Conservation (phyloP, 2,888 invertebrate species). For the Vanessa cardui region DNA sequence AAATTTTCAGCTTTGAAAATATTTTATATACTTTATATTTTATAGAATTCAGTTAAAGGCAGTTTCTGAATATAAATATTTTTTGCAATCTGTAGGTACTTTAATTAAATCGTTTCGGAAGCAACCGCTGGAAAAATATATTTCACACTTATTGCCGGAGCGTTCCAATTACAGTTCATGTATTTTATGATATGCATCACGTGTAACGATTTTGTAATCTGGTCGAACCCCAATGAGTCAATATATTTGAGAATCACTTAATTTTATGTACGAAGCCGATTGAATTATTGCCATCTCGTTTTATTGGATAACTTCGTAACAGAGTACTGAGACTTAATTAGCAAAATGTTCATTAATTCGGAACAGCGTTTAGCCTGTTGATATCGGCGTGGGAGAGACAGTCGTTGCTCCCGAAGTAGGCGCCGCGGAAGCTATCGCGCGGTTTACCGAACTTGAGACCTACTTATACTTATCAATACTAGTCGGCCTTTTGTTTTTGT, state of each 20-base stretch:
- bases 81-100: neutral
- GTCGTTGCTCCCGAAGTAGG: constrained; percentile 36
- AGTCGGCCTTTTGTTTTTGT: neutral
- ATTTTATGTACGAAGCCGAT: constrained; percentile 3
- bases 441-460: neutral
- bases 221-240: neutral
- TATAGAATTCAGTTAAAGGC: constrained; percentile 1
- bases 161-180: constrained; percentile 13
- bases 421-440: constrained; percentile 18
- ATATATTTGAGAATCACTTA: neutral
- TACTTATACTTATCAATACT: neutral
- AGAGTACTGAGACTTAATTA: neutral
- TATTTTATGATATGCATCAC: constrained; percentile 12
- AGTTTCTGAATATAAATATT: neutral
- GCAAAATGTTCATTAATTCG: neutral
- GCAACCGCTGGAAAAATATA: constrained; percentile 1
- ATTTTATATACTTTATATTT: neutral
- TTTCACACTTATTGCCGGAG: constrained; percentile 8
- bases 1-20: neutral
- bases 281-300: constrained; percentile 9
- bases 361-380: neutral
- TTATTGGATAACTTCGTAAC: neutral
- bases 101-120: constrained; percentile 8
- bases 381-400: constrained; percentile 18
- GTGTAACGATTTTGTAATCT: constrained; percentile 1